Base-by-base conservation (phyloP, 2,888 invertebrate genomes). In the Thumatha senex region DNA sequence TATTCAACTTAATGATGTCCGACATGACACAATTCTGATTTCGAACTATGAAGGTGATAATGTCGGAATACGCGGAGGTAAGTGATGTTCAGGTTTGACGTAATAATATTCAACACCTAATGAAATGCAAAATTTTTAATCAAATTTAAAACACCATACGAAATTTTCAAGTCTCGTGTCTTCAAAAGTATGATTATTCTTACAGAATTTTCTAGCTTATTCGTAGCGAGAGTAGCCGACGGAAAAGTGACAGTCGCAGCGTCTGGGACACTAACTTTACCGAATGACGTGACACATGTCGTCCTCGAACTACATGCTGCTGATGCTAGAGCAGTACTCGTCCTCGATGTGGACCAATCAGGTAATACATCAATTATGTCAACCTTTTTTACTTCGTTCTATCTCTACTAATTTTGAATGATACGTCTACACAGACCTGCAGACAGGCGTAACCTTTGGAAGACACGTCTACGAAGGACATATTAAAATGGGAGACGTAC, bases 1-100 rank as follows among this genome's bases (percentile, higher is more conserved):
- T 12, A 48, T 85, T 35, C 66, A 73, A 53, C 55, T 56, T 7
- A 61, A 60, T 40, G 56, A 54, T 8, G 70, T 87, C 1, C 59
- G 57, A 41, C 89, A 89, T 61, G 89, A 86, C 53, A 33, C 47
- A 0, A 87, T 89, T 40, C 66, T 53, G 14, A 39, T 88, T 38
- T 54, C 54, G 18, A 78, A 77, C 31, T 83, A 74, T 49, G 51
- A 56, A 49, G 83, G 77, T 57, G 63, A 66, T 9, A 62, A 38
- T 33, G 55, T 89, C 11, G 61, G 70, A 5, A 36, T 85, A 41
- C 24, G 61, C 40, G 87, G 89, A 67, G 78, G 89, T 88, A 76
- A 71, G 58, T 48, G 18, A 15, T 4, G n/a, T 8, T 9, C 8
- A 53, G 33, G 30, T 40, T 24, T 2, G 18, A 24, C 18, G 2